Conservation (phyloP, 2,797 vertebrate genomes). For the Enteromius anoplus region DNA sequence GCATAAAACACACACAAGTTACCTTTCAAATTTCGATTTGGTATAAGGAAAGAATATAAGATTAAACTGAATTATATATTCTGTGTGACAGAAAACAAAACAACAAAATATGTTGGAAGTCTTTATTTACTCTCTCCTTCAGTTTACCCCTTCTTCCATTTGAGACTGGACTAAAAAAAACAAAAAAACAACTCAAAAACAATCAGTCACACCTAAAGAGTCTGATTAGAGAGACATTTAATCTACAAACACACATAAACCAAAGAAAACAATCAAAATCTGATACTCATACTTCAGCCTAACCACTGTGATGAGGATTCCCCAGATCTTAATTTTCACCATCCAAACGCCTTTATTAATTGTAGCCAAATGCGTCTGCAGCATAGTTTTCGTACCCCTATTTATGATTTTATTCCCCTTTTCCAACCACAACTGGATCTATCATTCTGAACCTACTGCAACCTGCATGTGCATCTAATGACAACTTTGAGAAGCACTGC, state of each 20-base stretch:
- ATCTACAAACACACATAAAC: constrained; percentile 22
- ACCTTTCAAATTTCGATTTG: neutral
- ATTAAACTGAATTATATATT: neutral
- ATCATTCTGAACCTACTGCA: neutral
- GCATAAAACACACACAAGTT: neutral
- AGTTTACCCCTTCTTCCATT: neutral
- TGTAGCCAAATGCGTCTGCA: constrained; percentile 7
- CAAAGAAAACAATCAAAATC: constrained; percentile 18
- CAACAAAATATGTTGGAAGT: neutral
- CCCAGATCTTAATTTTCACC: constrained; percentile 1
- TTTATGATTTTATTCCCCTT: neutral
- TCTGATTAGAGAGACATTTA: constrained; percentile 17
- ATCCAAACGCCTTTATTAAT: neutral
- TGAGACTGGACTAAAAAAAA: neutral
- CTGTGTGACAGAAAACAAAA: neutral
- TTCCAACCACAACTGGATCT: neutral
- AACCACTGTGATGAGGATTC: constrained; percentile 4
- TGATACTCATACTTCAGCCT: neutral
- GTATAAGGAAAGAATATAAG: neutral
- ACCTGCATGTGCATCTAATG: constrained; percentile 14
- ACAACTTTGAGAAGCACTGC: constrained; percentile 22
- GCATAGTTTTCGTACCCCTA: neutral
- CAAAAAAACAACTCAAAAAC: constrained; percentile 50
- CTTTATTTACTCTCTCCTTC: constrained; percentile 12
- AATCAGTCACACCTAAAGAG: constrained; percentile 64